Base-by-base conservation (phyloP, 2,888 invertebrate genomes). In the Entomobrya multifasciata region DNA sequence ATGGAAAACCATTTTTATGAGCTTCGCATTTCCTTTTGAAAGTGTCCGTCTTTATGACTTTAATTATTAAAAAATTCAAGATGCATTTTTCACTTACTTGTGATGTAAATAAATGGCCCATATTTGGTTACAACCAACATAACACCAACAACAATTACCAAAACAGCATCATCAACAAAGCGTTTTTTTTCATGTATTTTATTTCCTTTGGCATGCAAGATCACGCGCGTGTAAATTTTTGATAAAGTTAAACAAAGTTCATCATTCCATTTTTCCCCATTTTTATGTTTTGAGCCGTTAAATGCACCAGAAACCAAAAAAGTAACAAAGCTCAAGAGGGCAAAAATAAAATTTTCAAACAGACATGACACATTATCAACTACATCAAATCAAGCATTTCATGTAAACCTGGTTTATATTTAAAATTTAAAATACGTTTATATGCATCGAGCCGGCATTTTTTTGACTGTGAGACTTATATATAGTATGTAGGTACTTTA, bases 301-400 rank as follows among this genome's bases (percentile, higher is more conserved):
- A 67, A 67, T 41, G 25, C n/a, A 30, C 15, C 30, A 30, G 60
- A 60, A 62, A 62, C 15, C 15, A 60, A 22, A 25, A 25, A 57
- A 25, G 22, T 25, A 57, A 25, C 5, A 57, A 11, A n/a, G n/a
- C n/a, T 22, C 52, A 52, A 10, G 17, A 52, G 15, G 52, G 17
- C 17, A 52, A 52, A 52, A 52, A 13, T 8, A 70, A 47, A 22
- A n/a, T n/a, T n/a, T n/a, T 22, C 47, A 30, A 76, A 55, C 55
- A 76, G 52, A 27, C 74, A 76, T 76, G 74, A 76, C 76, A 77
- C 57, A 77, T 27, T 77, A n/a, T 27, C 8, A 3, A 15, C 41
- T 17, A 41, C 57, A 77, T 36, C 36, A 36, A 36, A 36, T 36
- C 36, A 36, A 36, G 36, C 36, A 36, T 36, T 36, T 36, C 36